Conservation (phyloP, 2,113 vertebrate genomes). For the Otolemur garnettii region DNA sequence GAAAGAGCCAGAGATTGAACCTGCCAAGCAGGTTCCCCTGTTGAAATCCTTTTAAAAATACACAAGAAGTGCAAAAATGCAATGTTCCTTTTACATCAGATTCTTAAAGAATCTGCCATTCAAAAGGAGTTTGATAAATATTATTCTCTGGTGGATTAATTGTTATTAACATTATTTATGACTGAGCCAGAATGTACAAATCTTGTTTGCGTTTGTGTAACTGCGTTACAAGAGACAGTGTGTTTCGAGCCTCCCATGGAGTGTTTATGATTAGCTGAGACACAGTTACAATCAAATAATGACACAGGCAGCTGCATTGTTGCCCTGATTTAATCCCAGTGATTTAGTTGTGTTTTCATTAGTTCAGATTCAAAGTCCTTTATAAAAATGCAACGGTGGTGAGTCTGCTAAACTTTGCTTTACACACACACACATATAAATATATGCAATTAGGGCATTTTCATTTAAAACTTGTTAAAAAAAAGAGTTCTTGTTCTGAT, state of each 20-base stretch:
- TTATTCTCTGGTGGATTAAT: neutral
- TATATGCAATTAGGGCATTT: neutral
- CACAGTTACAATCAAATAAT: neutral
- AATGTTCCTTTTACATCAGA: neutral
- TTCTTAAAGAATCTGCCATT: neutral
- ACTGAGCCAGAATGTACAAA: neutral
- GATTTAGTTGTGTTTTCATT: neutral
- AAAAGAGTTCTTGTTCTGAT: neutral
- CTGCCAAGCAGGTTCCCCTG: neutral
- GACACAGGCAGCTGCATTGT: neutral
- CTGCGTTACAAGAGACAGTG: neutral
- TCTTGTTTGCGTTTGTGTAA: neutral
- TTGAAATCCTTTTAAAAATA: neutral
- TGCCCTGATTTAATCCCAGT: neutral
- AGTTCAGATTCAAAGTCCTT: neutral
- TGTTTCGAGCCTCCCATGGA: neutral
- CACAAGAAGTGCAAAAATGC: neutral
- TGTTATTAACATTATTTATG: neutral
- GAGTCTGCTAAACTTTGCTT: neutral
- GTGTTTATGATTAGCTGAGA: neutral
- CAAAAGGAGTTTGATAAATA: neutral
- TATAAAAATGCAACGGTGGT: neutral
- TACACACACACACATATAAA: neutral
- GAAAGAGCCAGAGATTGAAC: neutral
- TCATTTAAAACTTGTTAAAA: constrained; percentile 45